These are phyloP conservation scores for Lasiurus borealis DNA, from an alignment of 2,113 vertebrate genomes.

Conservation along the genomic window DNA sequence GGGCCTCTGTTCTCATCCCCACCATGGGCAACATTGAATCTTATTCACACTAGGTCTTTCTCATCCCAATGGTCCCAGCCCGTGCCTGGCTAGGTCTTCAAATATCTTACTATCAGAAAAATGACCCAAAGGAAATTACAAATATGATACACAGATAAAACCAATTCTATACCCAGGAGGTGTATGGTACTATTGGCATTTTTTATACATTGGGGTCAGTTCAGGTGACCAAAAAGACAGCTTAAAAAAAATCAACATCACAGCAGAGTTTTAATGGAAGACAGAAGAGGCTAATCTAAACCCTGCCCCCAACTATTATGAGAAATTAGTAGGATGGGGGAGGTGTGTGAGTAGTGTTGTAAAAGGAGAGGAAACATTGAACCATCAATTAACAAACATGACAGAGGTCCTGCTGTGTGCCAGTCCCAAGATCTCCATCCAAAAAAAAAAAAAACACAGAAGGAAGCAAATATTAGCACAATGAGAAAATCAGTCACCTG, in stretches of 20 bases:
- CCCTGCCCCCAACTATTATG: not conserved
- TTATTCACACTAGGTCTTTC: not conserved
- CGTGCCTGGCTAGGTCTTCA: not conserved
- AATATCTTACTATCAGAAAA: constrained; percentile 32
- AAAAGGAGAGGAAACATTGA: not conserved
- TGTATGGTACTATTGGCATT: constrained; percentile 48
- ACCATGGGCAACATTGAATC: not conserved
- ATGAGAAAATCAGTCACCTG: not conserved
- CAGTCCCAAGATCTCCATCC: not conserved
- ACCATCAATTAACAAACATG: not conserved
- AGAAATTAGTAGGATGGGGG: not conserved
- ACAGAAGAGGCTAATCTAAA: not conserved
- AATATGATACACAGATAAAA: constrained; percentile 57
- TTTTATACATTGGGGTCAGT: constrained; percentile 42
- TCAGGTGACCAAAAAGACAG: not conserved
- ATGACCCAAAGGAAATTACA: constrained; percentile 38
- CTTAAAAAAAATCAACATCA: constrained; percentile 45
- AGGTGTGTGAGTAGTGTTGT: not conserved
- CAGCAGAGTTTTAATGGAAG: not conserved
- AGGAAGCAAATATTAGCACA: not conserved
- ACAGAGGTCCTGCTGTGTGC: not conserved
- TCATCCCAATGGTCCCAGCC: not conserved
- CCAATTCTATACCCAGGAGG: constrained; percentile 2
- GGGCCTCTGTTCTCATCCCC: not conserved
- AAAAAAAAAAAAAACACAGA: not conserved